Evolutionary conservation across 2,113 vertebrate species (phyloP).

Genomic region (Fulica atra): DNA sequence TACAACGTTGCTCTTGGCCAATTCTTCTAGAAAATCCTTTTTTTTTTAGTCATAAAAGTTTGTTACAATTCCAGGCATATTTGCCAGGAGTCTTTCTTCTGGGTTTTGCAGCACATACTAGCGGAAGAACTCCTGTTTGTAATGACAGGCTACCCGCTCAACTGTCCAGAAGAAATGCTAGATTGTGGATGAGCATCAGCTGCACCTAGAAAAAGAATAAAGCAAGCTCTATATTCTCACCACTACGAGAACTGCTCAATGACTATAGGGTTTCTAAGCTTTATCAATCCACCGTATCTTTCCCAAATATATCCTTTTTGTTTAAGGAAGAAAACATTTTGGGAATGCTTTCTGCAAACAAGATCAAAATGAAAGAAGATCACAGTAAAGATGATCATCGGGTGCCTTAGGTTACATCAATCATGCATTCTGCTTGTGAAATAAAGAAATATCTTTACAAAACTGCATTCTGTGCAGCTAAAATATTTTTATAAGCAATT

Average conservation of each 20-base stretch:
- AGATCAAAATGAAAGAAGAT: background rate
- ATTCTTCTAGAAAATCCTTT: background rate
- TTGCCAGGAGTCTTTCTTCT: background rate
- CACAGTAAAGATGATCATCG: background rate
- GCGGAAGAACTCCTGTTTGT: background rate
- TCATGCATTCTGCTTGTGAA: background rate
- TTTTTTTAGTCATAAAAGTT: background rate
- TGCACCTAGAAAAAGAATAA: background rate
- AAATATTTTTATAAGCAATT: background rate
- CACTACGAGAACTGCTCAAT: background rate
- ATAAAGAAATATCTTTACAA: background rate
- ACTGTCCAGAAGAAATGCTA: background rate
- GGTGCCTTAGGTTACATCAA: background rate
- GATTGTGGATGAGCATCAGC: background rate
- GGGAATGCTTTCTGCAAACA: background rate
- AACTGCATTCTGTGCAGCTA: background rate
- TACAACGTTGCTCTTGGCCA: background rate
- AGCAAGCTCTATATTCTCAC: background rate
- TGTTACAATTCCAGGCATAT: background rate
- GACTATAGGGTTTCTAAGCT: background rate
- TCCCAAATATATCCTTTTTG: background rate
- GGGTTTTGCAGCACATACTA: background rate
- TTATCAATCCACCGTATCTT: fast-evolving
- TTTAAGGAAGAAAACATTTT: background rate
- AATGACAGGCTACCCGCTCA: background rate